Evolutionary conservation across 2,113 vertebrate genomes (phyloP), one percentile per base, ranked within the genome.

Genomic region (Pterophyllum scalare): DNA sequence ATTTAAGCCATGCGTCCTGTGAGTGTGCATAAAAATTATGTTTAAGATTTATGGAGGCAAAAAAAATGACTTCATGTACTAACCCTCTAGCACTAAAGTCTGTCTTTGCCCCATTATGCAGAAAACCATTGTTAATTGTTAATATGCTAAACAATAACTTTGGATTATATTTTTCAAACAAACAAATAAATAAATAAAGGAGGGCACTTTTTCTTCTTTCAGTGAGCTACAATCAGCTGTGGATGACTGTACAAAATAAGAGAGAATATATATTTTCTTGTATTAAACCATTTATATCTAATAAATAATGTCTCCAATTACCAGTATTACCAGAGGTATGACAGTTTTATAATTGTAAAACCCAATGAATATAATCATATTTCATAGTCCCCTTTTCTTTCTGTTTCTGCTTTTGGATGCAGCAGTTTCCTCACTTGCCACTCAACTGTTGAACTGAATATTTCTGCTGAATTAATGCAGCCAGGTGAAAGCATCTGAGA

Each of bases 401-500:
- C 57, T 7, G 9, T 28, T 38, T 19, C 3, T 12, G 15, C 6
- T 22, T 19, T 77, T 78, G 43, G 59, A 62, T 84, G 38, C 58
- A 75, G 74, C 74, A 77, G 28, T 85, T 88, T 84, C 54, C 57
- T 86, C 75, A 43, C 79, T 88, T 75, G 59, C 60, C 11, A 33
- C 46, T 11, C 19, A 2, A 2, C 15, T 15, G 2, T 46, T 35
- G 9, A 62, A 77, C 52, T 15, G 60, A 26, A 40, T 70, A 77
- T 82, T 87, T 87, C 61, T 82, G 84, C 87, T 70, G 84, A 88
- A 88, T 91, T 65, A 20, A 86, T 88, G 70, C 52, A 54, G 56
- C 20, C 5, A 62, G 70, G 65, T 82, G 54, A 72, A 81, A 82
- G 60, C 49, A 67, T 67, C 43, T 24, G n/a, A 75, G 77, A 46